Evolutionary conservation across 1,140 invertebrate species (phyloP), one percentile per base, ranked within the genome.

Genomic region (Scaptomyza pallida): DNA sequence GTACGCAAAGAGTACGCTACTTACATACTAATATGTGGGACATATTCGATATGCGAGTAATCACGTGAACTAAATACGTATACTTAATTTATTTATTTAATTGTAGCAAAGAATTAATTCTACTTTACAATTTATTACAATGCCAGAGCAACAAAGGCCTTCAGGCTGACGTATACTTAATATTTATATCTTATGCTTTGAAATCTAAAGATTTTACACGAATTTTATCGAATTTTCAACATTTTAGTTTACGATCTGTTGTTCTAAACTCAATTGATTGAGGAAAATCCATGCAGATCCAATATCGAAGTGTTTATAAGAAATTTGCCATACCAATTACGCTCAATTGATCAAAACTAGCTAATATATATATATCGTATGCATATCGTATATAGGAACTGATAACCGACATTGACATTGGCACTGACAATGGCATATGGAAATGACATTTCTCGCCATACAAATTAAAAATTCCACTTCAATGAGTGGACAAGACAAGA

Each of bases 391-490:
- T 26, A 48, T 23, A 48, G 37, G 10, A 48, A 57, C 41, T 15
- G 41, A 57, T 21, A 33, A 57, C 33, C 45, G 55, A 43, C 55
- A 68, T 45, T 57, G 55, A 43, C 55, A 68, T 47, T 67, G 48
- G 9, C 73, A 88, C 55, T 86, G 81, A 33, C 47, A 80, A 71
- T 80, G 61, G 60, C 60, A 63, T 30, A 73, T 63, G 71, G 55
- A 30, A 47, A 23, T 43, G 67, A 33, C 43, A 48, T 8, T 51
- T 61, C 51, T 69, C 65, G 74, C 60, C 33, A 57, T 70, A 60
- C 74, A 86, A 86, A 86, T 86, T 86, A 86, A 82, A 78, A 86
- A 89, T 78, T 75, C 54, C 78, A 72, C 71, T 72, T 75, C 82
- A 88, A 76, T 68, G 63, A 57, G 60, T 63, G 55, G 75, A 77